Evolutionary conservation across 2,888 invertebrate species (phyloP).

Genomic region (Lasioglossum malachurum): DNA sequence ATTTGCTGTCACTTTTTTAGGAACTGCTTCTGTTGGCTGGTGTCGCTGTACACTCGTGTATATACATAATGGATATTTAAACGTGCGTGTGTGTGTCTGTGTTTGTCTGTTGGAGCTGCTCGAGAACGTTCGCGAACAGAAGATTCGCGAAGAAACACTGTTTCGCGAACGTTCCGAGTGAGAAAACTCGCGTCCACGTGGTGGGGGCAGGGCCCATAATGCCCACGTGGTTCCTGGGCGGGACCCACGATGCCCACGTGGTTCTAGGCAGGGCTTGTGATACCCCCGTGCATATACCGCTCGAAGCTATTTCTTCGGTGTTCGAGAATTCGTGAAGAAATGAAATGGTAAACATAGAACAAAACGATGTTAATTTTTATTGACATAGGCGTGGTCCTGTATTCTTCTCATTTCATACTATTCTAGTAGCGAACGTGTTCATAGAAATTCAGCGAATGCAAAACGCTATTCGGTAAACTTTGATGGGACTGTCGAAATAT

Average conservation of each 20-base stretch:
- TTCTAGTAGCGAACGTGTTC: background rate
- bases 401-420: background rate
- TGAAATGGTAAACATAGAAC: too few species aligned
- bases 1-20: conserved; percentile 64
- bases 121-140: background rate
- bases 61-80: background rate
- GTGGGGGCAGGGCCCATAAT: conserved; percentile 17
- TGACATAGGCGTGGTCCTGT: background rate
- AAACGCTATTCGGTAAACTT: background rate
- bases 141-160: background rate
- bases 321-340: background rate
- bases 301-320: background rate
- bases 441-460: background rate
- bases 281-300: background rate
- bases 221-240: background rate
- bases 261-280: background rate
- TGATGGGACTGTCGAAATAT: background rate
- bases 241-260: background rate
- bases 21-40: conserved; percentile 78
- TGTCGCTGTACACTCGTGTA: conserved; percentile 51
- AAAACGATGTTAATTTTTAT: background rate
- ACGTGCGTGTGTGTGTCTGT: background rate
- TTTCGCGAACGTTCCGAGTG: conserved; percentile 34
- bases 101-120: background rate
- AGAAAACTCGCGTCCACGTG: conserved; percentile 19